Percentiles rank a stretch among this genome's conserved stretches.
phyloP scores from a whole-genome alignment of 2,888 invertebrate genomes.

The Nomada lathburiana region DNA sequence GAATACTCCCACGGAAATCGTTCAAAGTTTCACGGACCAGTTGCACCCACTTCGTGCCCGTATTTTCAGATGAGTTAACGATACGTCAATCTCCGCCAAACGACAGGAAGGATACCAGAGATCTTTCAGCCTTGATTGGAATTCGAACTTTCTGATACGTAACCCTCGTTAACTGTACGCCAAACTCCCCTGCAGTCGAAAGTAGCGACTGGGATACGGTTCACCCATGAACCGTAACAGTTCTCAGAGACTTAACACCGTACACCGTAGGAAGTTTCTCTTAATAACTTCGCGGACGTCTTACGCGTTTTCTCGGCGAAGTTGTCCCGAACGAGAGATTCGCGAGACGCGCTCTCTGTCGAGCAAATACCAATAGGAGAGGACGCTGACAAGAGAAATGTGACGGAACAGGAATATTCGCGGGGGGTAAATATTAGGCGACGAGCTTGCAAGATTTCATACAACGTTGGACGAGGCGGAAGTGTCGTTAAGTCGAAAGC shows the following conservation, averaged over 20 bases:
- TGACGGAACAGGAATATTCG: constrained; percentile 39
- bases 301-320: neutral
- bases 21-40: neutral
- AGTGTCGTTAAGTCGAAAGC: constrained; percentile 65
- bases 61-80: neutral
- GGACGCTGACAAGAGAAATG: constrained; percentile 19
- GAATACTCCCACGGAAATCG: neutral
- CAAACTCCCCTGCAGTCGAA: neutral
- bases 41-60: neutral
- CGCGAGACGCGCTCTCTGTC: neutral
- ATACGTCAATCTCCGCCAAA: constrained; percentile 4
- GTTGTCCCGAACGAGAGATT: neutral
- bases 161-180: neutral
- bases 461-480: constrained; percentile 32
- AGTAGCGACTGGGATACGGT: neutral
- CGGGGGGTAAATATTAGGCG: constrained; percentile 64
- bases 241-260: constrained; percentile 5
- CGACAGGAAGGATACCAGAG: neutral
- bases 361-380: constrained; percentile 25
- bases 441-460: constrained; percentile 50
- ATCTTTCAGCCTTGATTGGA: neutral
- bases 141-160: neutral
- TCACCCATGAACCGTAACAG: neutral
- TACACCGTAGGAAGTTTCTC: constrained; percentile 11
- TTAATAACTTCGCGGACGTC: constrained; percentile 25